Evolutionary conservation across 2,113 vertebrate species (phyloP).

Genomic region (Esox niger): DNA sequence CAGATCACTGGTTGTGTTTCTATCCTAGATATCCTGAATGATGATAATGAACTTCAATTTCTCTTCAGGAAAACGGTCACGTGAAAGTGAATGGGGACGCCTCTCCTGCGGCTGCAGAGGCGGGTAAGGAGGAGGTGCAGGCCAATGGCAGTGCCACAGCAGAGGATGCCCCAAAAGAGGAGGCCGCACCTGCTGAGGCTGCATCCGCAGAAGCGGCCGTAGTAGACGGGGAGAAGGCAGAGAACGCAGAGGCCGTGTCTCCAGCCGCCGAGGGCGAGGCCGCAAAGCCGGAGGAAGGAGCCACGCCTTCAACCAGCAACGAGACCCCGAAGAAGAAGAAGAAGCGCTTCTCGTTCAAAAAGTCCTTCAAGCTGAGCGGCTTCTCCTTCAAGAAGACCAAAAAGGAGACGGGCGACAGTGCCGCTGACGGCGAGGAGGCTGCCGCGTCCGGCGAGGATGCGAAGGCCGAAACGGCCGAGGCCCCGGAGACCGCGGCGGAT

Average conservation of each 20-base stretch:
- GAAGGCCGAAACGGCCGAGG: constrained; percentile 65
- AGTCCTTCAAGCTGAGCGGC: constrained; percentile 94
- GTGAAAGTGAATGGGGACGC: constrained; percentile 82
- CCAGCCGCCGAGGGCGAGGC: constrained; percentile 78
- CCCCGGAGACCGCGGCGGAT: constrained; percentile 50
- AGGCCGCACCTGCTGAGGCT: constrained; percentile 57
- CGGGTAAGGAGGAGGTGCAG: constrained; percentile 82
- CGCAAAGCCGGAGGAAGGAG: constrained; percentile 63
- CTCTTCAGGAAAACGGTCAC: constrained; percentile 86
- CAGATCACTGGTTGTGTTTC: no score
- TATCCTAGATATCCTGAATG: neutral
- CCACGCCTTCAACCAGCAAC: constrained; percentile 79
- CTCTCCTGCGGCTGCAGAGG: constrained; percentile 79
- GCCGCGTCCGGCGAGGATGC: constrained; percentile 65
- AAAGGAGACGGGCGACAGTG: constrained; percentile 83
- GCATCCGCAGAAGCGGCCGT: constrained; percentile 55
- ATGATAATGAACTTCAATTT: constrained; percentile 29
- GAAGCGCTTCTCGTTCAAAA: constrained; percentile 96
- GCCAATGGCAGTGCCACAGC: constrained; percentile 84
- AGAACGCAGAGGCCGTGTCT: constrained; percentile 72
- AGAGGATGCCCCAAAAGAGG: constrained; percentile 75
- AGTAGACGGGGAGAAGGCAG: constrained; percentile 56
- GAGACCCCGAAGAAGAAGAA: constrained; percentile 98
- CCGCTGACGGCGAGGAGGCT: constrained; percentile 74
- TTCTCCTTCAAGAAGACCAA: constrained; percentile 98